Conservation (phyloP, 2,888 invertebrate genomes). For the Deilephila porcellus region DNA sequence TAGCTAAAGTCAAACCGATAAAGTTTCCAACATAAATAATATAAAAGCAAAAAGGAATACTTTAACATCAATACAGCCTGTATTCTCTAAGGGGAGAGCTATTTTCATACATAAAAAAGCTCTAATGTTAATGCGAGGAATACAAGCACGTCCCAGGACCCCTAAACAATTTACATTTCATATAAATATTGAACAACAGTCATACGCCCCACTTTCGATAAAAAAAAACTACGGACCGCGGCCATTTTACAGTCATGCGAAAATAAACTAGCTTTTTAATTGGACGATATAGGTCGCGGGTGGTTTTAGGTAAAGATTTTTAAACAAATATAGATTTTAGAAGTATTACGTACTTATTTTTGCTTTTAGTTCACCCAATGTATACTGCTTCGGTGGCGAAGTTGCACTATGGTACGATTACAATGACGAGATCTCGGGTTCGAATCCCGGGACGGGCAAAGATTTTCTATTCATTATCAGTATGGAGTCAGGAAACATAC, state of each 20-base stretch:
- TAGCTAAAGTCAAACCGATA: no score
- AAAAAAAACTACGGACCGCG: conserved; percentile 46
- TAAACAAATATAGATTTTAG: background rate
- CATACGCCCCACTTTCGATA: conserved; percentile 50
- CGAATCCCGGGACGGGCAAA: no score
- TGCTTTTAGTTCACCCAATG: no score
- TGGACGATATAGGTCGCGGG: background rate
- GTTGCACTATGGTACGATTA: no score
- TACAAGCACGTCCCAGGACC: conserved; percentile 55
- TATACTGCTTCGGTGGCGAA: no score
- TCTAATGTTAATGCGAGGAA: conserved; percentile 47
- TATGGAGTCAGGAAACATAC: no score
- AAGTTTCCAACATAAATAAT: background rate
- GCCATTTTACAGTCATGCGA: conserved; percentile 32
- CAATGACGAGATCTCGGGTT: no score
- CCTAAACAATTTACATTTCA: conserved; percentile 70
- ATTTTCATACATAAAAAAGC: conserved; percentile 61
- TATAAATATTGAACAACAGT: conserved; percentile 67
- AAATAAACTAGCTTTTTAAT: conserved; percentile 20
- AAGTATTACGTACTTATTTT: background rate
- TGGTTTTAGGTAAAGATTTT: background rate
- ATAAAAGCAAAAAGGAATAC: conserved; percentile 1
- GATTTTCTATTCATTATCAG: no score
- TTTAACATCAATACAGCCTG: conserved; percentile 48
- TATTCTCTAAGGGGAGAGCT: conserved; percentile 52